phyloP scores from a whole-genome alignment of 2,113 vertebrate genomes.

The Melospiza georgiana region DNA sequence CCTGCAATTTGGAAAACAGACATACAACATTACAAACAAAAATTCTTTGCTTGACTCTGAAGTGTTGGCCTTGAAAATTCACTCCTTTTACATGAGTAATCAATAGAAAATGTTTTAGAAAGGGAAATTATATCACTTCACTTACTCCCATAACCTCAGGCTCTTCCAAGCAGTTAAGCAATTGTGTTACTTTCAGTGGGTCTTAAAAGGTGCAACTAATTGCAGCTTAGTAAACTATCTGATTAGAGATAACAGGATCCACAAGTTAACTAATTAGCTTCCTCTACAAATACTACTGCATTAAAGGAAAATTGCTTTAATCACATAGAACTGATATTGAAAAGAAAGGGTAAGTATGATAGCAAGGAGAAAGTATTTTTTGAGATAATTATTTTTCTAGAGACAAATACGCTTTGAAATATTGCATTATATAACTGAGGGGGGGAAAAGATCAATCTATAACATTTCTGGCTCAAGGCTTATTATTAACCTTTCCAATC shows the following conservation, averaged over 20 bases:
- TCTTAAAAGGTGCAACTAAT: not conserved
- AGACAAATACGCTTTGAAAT: not conserved
- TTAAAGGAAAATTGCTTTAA: not conserved
- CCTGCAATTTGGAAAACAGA: not conserved
- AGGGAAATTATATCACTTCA: not conserved
- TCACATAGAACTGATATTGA: not conserved
- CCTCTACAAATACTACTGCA: not conserved
- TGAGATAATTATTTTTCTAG: not conserved
- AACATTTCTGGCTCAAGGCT: not conserved
- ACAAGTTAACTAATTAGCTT: not conserved
- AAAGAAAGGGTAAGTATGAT: not conserved
- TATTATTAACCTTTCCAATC: not conserved
- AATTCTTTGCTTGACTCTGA: not conserved
- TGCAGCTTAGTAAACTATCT: not conserved
- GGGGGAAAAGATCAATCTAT: not conserved
- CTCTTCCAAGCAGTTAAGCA: not conserved
- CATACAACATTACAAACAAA: not conserved
- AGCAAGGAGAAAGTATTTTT: not conserved
- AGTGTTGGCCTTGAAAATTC: not conserved
- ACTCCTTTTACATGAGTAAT: not conserved
- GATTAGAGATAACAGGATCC: not conserved
- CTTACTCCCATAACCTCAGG: not conserved
- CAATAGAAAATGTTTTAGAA: not conserved
- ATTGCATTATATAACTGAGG: not conserved
- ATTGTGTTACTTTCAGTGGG: not conserved